These are phyloP conservation scores for Lates japonicus DNA, from an alignment of 2,797 vertebrate genomes.

Conservation along the genomic window DNA sequence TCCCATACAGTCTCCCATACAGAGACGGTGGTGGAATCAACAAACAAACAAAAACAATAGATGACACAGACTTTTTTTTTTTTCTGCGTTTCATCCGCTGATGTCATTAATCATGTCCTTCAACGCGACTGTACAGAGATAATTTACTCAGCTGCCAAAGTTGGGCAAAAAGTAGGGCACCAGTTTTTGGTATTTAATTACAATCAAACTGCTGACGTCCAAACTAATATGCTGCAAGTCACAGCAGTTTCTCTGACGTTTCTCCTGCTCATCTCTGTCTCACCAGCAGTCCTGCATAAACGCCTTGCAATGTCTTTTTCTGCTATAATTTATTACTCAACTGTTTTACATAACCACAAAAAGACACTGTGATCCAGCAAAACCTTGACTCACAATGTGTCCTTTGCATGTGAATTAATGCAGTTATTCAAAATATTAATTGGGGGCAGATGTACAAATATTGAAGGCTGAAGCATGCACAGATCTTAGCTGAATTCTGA, in stretches of 20 bases:
- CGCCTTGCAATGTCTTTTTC: slow-evolving; percentile 29
- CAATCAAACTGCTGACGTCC: slow-evolving; percentile 71
- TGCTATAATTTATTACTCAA: slow-evolving; percentile 37
- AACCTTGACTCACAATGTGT: slow-evolving; percentile 5
- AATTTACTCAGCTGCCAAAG: slow-evolving; percentile 51
- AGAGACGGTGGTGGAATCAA: not conserved
- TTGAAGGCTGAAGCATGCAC: not conserved
- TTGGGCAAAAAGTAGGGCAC: slow-evolving; percentile 58
- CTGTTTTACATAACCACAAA: slow-evolving; percentile 26
- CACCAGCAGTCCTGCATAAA: slow-evolving; percentile 12
- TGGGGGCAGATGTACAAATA: slow-evolving; percentile 10
- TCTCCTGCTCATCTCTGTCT: slow-evolving; percentile 26
- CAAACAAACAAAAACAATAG: slow-evolving; percentile 52
- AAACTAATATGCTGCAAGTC: slow-evolving; percentile 56
- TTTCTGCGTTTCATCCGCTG: slow-evolving; percentile 14
- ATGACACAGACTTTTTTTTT: slow-evolving; percentile 46
- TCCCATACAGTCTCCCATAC: no score
- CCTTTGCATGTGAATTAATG: slow-evolving; percentile 2
- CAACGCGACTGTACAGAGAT: slow-evolving; percentile 23
- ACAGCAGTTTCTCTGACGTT: slow-evolving; percentile 56
- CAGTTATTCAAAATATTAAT: slow-evolving; percentile 29
- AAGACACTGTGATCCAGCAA: slow-evolving; percentile 2
- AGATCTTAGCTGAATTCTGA: slow-evolving; percentile 30
- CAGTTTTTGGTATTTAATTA: slow-evolving; percentile 68
- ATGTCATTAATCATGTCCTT: slow-evolving; percentile 68